Base-by-base conservation (phyloP, 2,888 invertebrate genomes). In the Watsonalla cultraria region DNA sequence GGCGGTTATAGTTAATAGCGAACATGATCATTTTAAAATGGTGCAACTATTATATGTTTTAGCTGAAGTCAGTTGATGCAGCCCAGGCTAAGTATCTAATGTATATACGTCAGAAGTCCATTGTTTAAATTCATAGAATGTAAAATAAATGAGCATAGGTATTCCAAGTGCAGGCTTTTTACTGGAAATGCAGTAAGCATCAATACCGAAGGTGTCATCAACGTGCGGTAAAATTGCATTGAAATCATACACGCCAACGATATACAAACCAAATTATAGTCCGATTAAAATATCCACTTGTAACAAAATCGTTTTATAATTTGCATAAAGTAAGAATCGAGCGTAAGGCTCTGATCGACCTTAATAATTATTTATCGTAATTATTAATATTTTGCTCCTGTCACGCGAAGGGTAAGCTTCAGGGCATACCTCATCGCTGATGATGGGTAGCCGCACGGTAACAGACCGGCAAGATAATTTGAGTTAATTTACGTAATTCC, bases 401-500 rank as follows among this genome's bases (percentile, higher is more conserved):
- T 86, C 88, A 88, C 85, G 88, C 88, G 73, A 87, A 59, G 64
- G 58, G 59, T 61, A 62, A 53, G 65, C 73, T 82, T 68, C 63
- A 54, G 69, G 86, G 80, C 72, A 63, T 55, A 49, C 66, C 69
- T 74, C 64, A 57, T 55, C 69, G 60, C 73, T 76, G 80, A 71
- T 75, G 80, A 82, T 78, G 78, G 76, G 80, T 76, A 78, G 78
- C 76, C 60, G 74, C 69, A 73, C 75, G 70, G 80, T 79, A 80
- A 80, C 80, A 75, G 74, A 75, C 72, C 66, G 67, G 64, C 63
- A 78, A 78, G 86, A 89, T 90, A 90, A 90, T 90, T 89, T 84
- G 80, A 77, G 75, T 80, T 84, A 87, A 90, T 90, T 90, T 86
- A 72, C 78, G 79, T 85, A 88, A 88, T 89, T 88, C 76, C 64